Conservation (phyloP, 2,113 vertebrate genomes). For the Prolemur simus region DNA sequence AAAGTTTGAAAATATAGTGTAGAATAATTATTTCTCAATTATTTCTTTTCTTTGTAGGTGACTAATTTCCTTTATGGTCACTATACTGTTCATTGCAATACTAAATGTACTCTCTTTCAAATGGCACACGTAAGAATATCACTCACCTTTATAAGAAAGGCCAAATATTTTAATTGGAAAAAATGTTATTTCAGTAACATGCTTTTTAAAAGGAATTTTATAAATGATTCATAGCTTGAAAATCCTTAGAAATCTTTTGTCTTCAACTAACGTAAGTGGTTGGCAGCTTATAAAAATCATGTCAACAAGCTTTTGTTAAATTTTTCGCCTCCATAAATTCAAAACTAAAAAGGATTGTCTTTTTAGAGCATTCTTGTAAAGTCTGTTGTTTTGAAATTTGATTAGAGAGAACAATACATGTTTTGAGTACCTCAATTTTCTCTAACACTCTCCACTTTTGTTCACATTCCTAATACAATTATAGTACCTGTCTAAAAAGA, state of each 20-base stretch:
- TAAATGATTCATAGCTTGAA: not conserved
- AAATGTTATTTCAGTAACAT: not conserved
- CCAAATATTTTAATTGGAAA: slow-evolving; percentile 2
- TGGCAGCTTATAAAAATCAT: slow-evolving; percentile 24
- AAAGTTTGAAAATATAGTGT: not conserved
- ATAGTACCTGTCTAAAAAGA: not conserved
- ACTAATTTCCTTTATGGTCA: not conserved
- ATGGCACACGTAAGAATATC: not conserved
- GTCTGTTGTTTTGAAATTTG: slow-evolving; percentile 38
- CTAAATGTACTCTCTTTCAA: not conserved
- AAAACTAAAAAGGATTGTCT: not conserved
- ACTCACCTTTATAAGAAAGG: not conserved
- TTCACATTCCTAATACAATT: not conserved
- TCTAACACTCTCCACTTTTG: not conserved
- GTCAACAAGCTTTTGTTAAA: slow-evolving; percentile 25
- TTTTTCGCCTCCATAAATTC: not conserved
- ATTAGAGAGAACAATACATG: slow-evolving; percentile 44
- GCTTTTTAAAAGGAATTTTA: not conserved
- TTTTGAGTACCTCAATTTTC: slow-evolving; percentile 52
- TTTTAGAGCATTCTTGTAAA: slow-evolving; percentile 14
- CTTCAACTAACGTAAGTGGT: not conserved
- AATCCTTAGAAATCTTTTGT: slow-evolving; percentile 15
- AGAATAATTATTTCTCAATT: not conserved
- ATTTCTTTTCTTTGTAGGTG: not conserved
- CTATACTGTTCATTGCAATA: not conserved